Percentiles rank a stretch among this genome's conserved stretches.
Conservation (phyloP, 1,140 invertebrate species). For the Tetramorium simillimum region DNA sequence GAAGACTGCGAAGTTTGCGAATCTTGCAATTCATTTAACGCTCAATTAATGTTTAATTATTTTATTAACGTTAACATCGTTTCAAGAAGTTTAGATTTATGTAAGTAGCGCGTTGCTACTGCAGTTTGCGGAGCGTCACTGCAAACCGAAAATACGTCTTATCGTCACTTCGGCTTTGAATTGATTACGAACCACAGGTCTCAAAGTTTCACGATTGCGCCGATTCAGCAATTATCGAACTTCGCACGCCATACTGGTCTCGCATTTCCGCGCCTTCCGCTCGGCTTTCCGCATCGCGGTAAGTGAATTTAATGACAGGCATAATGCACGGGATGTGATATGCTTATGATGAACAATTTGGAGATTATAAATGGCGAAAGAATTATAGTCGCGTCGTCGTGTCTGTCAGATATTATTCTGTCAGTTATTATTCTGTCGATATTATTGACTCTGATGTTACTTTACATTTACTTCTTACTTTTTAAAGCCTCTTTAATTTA, state of each 20-base stretch:
- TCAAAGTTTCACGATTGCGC: conserved; percentile 20
- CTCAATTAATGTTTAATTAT: neutral
- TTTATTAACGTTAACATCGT: conserved; percentile 4
- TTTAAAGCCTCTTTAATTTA: neutral
- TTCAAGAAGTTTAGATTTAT: neutral
- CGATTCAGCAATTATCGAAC: conserved; percentile 50
- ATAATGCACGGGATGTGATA: neutral
- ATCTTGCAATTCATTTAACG: neutral
- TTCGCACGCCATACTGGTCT: neutral
- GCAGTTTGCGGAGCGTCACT: conserved; percentile 16
- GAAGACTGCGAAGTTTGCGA: neutral
- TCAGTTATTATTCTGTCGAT: too few species aligned
- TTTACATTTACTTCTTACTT: neutral
- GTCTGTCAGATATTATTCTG: neutral
- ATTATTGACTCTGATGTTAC: neutral
- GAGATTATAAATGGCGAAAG: neutral
- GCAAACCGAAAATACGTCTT: neutral
- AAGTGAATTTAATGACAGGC: conserved; percentile 16
- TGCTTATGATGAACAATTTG: neutral
- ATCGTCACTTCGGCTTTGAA: neutral
- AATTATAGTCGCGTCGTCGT: neutral
- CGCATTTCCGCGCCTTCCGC: neutral
- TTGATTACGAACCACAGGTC: conserved; percentile 3
- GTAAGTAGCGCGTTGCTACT: conserved; percentile 6
- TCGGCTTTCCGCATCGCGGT: neutral